phyloP scores from a whole-genome alignment of 2,797 vertebrate species.

The Mallotus villosus region DNA sequence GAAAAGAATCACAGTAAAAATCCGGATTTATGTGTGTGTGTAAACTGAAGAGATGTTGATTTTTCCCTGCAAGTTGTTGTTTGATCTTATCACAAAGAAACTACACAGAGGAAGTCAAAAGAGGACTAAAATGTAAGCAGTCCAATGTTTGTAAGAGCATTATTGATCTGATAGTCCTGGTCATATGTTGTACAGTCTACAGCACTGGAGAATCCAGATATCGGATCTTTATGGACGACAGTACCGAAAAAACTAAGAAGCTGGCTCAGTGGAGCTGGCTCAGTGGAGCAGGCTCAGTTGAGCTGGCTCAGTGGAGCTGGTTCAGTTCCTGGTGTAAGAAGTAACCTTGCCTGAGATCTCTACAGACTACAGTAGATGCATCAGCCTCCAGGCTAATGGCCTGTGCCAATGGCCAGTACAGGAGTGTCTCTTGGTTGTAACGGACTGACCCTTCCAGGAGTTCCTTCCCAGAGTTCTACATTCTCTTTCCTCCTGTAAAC shows the following conservation, averaged over 20 bases:
- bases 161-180: not conserved
- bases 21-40: not conserved
- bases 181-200: not conserved
- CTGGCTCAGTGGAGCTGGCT: not conserved
- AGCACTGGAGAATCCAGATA: not conserved
- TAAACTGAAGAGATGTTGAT: not conserved
- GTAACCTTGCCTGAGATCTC: not conserved
- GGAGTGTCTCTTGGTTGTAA: not conserved
- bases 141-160: not conserved
- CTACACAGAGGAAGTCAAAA: not conserved
- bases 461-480: not conserved
- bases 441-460: not conserved
- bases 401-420: not conserved
- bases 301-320: no score
- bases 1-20: not conserved
- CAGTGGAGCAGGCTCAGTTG: not conserved
- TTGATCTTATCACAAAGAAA: not conserved
- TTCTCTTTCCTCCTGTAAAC: not conserved
- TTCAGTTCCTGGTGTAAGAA: not conserved
- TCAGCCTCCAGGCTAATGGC: not conserved
- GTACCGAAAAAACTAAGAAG: not conserved
- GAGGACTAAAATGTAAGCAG: not conserved
- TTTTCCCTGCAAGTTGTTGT: conserved; percentile 6
- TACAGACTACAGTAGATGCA: not conserved
- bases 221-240: not conserved